Conservation (phyloP, 2,888 invertebrate species). For the Idaea biselata region DNA sequence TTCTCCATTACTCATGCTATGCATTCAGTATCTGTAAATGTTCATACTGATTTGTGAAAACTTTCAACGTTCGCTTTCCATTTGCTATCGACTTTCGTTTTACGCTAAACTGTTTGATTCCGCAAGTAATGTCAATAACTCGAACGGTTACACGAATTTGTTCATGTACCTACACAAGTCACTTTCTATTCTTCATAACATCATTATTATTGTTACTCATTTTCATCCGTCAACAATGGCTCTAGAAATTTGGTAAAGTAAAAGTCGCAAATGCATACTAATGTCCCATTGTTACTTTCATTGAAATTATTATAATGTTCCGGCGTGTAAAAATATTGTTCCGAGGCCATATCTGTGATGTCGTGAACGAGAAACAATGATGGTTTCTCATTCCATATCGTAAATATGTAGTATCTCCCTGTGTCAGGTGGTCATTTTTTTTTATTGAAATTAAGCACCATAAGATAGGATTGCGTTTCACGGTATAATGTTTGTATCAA, state of each 20-base stretch:
- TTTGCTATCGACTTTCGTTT: constrained; percentile 22
- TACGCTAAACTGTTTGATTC: constrained; percentile 26
- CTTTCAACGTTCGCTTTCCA: constrained; percentile 8
- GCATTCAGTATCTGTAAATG: not conserved
- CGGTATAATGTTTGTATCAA: not conserved
- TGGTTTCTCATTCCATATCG: constrained; percentile 19
- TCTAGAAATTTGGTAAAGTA: constrained; percentile 53
- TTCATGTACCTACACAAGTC: constrained; percentile 32
- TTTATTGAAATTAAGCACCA: constrained; percentile 23
- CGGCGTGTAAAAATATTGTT: constrained; percentile 41
- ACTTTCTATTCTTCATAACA: constrained; percentile 54
- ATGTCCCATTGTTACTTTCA: constrained; percentile 61
- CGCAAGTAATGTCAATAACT: constrained; percentile 27
- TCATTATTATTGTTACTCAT: constrained; percentile 48
- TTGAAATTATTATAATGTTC: constrained; percentile 46
- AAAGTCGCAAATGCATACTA: constrained; percentile 64
- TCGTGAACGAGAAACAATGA: constrained; percentile 34
- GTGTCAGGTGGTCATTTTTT: constrained; percentile 26
- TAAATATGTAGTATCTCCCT: constrained; percentile 12
- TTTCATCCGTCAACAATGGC: constrained; percentile 47
- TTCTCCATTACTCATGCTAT: constrained; percentile 7
- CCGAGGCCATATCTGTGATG: constrained; percentile 42
- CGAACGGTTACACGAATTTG: constrained; percentile 36
- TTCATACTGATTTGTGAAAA: not conserved
- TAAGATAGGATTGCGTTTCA: not conserved